Evolutionary conservation across 2,113 vertebrate species (phyloP).

Genomic region (Pipa parva): DNA sequence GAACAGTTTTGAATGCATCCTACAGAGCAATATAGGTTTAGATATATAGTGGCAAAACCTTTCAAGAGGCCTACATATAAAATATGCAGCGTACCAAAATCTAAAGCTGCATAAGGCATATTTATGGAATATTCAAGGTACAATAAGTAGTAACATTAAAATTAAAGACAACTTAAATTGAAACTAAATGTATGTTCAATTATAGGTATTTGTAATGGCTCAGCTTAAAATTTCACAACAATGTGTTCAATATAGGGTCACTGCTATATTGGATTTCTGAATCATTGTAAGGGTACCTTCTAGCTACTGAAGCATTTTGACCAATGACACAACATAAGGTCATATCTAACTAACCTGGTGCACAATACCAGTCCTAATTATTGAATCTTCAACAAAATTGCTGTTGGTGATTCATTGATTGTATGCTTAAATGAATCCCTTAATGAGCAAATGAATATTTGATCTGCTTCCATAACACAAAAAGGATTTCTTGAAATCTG

Average conservation of each 20-base stretch:
- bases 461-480: constrained; percentile 56
- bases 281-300: constrained; percentile 97
- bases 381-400: constrained; percentile 80
- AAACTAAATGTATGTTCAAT: constrained; percentile 3
- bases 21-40: too few relatives aligned
- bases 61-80: too few relatives aligned
- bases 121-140: too few relatives aligned
- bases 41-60: too few relatives aligned
- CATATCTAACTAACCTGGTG: constrained; percentile 87
- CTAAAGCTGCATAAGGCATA: too few relatives aligned
- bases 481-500: constrained; percentile 9
- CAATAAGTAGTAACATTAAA: neutral
- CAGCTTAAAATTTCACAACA: neutral
- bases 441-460: constrained; percentile 65
- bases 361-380: constrained; percentile 73
- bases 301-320: constrained; percentile 99
- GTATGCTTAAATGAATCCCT: constrained; percentile 92
- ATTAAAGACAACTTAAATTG: neutral
- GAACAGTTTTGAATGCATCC: too few relatives aligned
- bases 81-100: too few relatives aligned
- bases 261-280: constrained; percentile 90
- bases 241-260: constrained; percentile 83
- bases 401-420: constrained; percentile 99
- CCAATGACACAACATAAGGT: constrained; percentile 92
- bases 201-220: constrained; percentile 7